These are phyloP conservation scores for Actenoides lindsayi DNA, from an alignment of 2,113 vertebrate genomes.

Conservation along the genomic window DNA sequence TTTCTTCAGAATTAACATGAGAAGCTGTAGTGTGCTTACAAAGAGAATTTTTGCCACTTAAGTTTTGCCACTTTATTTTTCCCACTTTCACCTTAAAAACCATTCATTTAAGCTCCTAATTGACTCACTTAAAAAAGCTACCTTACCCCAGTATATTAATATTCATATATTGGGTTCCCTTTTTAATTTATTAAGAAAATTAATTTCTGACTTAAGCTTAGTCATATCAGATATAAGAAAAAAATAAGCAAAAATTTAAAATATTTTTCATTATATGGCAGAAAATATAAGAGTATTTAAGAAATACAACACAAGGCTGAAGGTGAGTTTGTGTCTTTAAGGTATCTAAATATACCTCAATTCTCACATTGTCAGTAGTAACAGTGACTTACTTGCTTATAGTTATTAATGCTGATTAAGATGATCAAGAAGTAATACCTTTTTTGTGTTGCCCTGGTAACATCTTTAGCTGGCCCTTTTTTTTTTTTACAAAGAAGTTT, in stretches of 20 bases:
- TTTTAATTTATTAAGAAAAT: background rate
- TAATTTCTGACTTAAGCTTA: background rate
- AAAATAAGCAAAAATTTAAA: accelerated
- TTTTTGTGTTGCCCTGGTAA: background rate
- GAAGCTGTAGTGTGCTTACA: background rate
- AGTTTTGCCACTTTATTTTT: background rate
- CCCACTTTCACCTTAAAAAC: background rate
- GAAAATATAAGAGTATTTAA: background rate
- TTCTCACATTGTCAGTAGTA: background rate
- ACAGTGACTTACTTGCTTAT: background rate
- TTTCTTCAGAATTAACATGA: background rate
- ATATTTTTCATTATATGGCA: background rate
- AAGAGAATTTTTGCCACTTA: background rate
- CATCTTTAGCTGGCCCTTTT: background rate
- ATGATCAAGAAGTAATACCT: background rate
- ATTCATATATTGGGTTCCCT: background rate
- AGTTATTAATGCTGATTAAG: background rate
- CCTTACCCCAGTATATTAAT: background rate
- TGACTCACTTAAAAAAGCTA: background rate
- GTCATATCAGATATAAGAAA: background rate
- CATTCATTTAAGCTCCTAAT: background rate
- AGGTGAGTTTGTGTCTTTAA: background rate
- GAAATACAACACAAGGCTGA: background rate
- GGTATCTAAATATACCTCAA: background rate
- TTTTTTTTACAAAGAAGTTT: background rate